Evolutionary conservation across 1,140 invertebrate genomes (phyloP).

Genomic region (Littorina saxatilis): DNA sequence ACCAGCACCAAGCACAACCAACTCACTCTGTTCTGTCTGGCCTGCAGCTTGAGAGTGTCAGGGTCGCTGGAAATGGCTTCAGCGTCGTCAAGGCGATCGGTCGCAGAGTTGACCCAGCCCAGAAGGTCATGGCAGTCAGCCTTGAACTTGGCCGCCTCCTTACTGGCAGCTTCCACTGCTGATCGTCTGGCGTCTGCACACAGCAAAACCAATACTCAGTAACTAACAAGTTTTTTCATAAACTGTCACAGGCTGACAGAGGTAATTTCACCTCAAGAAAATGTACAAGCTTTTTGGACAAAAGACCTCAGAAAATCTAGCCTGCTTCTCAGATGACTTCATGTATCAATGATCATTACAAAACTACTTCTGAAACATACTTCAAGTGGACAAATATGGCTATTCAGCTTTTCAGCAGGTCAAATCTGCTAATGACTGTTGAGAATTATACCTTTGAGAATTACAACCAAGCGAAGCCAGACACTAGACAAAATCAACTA

Average conservation of each 20-base stretch:
- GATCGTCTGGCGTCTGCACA: constrained; percentile 80
- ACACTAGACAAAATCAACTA: no score
- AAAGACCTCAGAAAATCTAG: no score
- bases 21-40: constrained; percentile 86
- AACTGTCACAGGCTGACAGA: no score
- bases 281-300: no score
- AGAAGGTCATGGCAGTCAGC: constrained; percentile 89
- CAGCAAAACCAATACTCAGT: no score
- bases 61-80: constrained; percentile 88
- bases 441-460: no score
- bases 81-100: constrained; percentile 83
- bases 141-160: constrained; percentile 86
- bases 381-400: background rate
- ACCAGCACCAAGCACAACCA: background rate
- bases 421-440: background rate
- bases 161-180: constrained; percentile 91
- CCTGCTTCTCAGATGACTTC: no score
- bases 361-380: no score
- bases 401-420: background rate
- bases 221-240: no score
- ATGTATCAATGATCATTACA: no score
- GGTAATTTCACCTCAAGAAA: no score
- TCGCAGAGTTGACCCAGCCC: constrained; percentile 89
- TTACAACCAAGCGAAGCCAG: no score
- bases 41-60: constrained; percentile 88